These are phyloP conservation scores for Trichogramma pretiosum DNA, from an alignment of 1,140 invertebrate genomes.

Conservation along the genomic window DNA sequence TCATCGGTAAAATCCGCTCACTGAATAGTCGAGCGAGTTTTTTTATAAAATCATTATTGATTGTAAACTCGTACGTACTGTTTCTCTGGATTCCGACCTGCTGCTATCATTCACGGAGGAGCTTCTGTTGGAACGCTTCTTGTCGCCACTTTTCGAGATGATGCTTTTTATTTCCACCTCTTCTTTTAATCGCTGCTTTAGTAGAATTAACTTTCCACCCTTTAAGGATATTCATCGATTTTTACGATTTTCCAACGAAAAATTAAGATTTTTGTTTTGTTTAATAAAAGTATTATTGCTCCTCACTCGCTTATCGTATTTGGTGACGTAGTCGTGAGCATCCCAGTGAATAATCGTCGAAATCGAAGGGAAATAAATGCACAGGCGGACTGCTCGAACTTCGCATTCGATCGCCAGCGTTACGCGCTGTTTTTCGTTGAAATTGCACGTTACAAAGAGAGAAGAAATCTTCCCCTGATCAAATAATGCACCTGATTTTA, in stretches of 20 bases:
- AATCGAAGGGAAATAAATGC: constrained; percentile 17
- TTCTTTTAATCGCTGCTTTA: constrained; percentile 1
- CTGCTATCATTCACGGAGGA: too few species aligned
- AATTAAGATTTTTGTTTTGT: background rate
- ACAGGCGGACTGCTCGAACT: constrained; percentile 12
- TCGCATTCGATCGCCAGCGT: constrained; percentile 19
- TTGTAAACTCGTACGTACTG: constrained; percentile 1
- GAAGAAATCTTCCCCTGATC: constrained; percentile 5
- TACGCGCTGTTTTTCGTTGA: constrained; percentile 4
- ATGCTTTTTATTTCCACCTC: background rate
- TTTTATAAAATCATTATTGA: too few species aligned
- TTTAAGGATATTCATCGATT: too few species aligned
- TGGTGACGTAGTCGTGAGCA: constrained; percentile 4
- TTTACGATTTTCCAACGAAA: too few species aligned
- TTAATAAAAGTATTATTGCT: background rate
- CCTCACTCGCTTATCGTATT: constrained; percentile 2
- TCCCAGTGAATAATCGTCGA: constrained; percentile 12
- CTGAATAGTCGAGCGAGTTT: too few species aligned
- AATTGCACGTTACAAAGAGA: constrained; percentile 8
- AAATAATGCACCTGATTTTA: too few species aligned
- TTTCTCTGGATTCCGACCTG: background rate
- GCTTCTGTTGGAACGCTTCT: too few species aligned
- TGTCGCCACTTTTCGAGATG: background rate
- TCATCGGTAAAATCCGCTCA: too few species aligned
- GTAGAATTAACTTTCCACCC: constrained; percentile 3